A percentile compares a stretch with the other conserved stretches of the same genome.
These are phyloP conservation scores for Gymnorhina tibicen DNA, from an alignment of 2,113 vertebrate species.

Conservation along the genomic window DNA sequence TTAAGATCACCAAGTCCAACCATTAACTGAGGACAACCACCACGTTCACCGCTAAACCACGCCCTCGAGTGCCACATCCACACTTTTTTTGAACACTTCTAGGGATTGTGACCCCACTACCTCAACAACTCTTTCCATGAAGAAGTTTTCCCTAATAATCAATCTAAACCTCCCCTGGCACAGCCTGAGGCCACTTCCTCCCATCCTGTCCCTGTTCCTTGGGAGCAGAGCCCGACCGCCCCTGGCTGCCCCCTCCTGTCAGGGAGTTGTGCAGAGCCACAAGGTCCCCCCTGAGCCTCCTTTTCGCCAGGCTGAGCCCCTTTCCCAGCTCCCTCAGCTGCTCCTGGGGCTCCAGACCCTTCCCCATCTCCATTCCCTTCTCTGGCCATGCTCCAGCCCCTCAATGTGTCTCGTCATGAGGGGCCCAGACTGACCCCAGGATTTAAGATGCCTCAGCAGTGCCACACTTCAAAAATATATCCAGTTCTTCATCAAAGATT, in stretches of 20 bases:
- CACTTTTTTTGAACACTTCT: rapidly evolving
- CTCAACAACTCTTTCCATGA: neutral
- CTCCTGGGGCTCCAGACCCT: neutral
- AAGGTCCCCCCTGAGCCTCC: neutral
- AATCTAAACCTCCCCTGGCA: rapidly evolving
- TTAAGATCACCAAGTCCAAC: neutral
- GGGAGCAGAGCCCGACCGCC: neutral
- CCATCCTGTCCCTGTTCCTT: neutral
- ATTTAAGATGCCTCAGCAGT: neutral
- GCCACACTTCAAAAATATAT: neutral
- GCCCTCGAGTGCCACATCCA: neutral
- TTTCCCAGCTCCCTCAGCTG: neutral
- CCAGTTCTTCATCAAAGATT: neutral
- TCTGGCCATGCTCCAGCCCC: rapidly evolving
- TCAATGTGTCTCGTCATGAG: rapidly evolving
- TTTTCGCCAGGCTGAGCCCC: neutral
- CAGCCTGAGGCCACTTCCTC: neutral
- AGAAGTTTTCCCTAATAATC: rapidly evolving
- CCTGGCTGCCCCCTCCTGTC: neutral
- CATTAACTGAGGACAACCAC: rapidly evolving
- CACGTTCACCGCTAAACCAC: too few relatives aligned
- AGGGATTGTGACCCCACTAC: neutral
- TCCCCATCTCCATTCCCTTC: neutral
- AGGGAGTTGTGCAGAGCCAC: neutral
- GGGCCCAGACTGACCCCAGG: neutral